Conservation (phyloP, 2,797 vertebrate genomes). For the Poeciliopsis presidionis region DNA sequence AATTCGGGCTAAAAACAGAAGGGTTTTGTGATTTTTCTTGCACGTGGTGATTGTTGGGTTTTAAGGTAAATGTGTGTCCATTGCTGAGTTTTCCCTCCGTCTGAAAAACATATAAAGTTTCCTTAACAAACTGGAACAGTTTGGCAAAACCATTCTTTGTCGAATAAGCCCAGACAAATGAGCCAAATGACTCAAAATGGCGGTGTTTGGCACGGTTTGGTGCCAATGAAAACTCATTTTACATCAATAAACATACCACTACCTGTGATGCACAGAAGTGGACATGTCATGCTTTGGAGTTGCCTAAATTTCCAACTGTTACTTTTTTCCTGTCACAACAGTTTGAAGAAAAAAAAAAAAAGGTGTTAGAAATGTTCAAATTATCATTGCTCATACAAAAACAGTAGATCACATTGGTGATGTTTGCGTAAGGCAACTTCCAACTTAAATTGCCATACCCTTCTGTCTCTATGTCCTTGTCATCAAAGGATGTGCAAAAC, state of each 20-base stretch:
- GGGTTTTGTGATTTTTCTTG: background rate
- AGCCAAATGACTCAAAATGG: background rate
- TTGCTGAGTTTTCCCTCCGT: background rate
- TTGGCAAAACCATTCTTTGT: background rate
- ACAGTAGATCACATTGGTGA: background rate
- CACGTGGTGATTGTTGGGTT: background rate
- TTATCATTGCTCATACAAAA: background rate
- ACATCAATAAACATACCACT: background rate
- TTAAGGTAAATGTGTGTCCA: background rate
- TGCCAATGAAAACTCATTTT: background rate
- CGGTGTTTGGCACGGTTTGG: background rate
- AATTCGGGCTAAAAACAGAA: background rate
- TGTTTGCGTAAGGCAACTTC: background rate
- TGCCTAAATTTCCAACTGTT: background rate
- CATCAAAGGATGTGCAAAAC: constrained; percentile 57
- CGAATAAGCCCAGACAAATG: background rate
- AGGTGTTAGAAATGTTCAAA: background rate
- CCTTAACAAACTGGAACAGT: background rate
- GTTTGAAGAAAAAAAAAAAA: background rate
- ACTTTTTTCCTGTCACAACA: background rate
- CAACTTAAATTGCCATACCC: background rate
- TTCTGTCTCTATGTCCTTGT: background rate
- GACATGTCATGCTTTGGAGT: background rate
- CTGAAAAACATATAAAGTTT: background rate
- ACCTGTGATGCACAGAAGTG: background rate